phyloP scores from a whole-genome alignment of 2,113 vertebrate species.

The Percina caprodes region DNA sequence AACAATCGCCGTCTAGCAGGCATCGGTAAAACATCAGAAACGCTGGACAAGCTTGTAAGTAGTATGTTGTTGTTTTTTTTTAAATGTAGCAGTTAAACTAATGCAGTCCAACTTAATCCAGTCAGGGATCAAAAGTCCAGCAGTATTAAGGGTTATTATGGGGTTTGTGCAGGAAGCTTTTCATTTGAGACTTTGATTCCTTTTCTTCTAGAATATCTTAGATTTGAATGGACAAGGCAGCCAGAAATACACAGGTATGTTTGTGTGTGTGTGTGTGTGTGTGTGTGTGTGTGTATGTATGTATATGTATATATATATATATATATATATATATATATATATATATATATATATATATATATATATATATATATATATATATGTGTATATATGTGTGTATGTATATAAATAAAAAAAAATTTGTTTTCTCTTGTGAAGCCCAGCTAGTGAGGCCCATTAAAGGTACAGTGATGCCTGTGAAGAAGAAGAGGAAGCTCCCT shows the following conservation, averaged over 20 bases:
- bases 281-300: too few species aligned
- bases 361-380: too few species aligned
- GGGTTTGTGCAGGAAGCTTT: not conserved
- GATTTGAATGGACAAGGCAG: constrained; percentile 82
- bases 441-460: constrained; percentile 66
- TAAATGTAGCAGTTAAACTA: not conserved
- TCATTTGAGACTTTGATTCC: not conserved
- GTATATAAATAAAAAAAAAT: too few species aligned
- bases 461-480: constrained; percentile 90
- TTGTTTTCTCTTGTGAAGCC: constrained; percentile 33
- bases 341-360: too few species aligned
- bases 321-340: too few species aligned
- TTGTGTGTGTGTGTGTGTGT: too few species aligned
- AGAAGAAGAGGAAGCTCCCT: constrained; percentile 94
- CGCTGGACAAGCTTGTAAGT: constrained; percentile 78
- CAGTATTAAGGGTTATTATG: not conserved
- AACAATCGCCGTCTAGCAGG: constrained; percentile 38
- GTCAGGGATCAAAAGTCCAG: too few species aligned
- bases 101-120: not conserved
- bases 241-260: constrained; percentile 73
- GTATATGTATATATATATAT: too few species aligned
- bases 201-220: constrained; percentile 65
- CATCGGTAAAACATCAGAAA: constrained; percentile 47
- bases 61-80: not conserved
- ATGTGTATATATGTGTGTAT: too few species aligned